A percentile compares a stretch with the other conserved stretches of the same genome.
phyloP scores from a whole-genome alignment of 92 coral and sea anemone species.

The Pocillopora meandrina region DNA sequence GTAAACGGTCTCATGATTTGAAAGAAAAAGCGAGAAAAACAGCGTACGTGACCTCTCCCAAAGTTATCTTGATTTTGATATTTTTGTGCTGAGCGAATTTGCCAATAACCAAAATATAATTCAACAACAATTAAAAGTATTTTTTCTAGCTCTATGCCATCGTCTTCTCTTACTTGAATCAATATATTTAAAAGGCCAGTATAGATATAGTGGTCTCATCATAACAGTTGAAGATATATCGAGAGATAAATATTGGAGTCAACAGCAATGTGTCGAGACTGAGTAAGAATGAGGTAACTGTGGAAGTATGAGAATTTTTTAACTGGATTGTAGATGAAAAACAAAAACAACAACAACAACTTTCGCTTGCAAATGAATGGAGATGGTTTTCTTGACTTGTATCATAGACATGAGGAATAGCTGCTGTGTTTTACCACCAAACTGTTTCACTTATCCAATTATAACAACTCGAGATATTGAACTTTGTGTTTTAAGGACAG shows the following conservation, averaged over 20 bases:
- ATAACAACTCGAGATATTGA: not conserved
- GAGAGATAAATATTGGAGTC: not conserved
- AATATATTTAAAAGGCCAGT: constrained; percentile 8
- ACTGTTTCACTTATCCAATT: not conserved
- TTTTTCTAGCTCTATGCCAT: not conserved
- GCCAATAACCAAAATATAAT: not conserved
- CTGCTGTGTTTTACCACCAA: not conserved
- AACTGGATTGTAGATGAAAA: not conserved
- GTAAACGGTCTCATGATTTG: not conserved
- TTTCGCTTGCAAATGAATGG: too few relatives aligned
- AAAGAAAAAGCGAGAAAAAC: not conserved
- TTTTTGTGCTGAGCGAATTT: constrained; percentile 16
- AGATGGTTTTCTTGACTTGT: too few relatives aligned
- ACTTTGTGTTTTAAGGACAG: not conserved
- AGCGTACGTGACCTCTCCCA: not conserved
- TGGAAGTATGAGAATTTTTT: not conserved
- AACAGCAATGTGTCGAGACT: not conserved
- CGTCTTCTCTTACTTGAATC: constrained; percentile 1
- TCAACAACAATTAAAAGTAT: constrained; percentile 9
- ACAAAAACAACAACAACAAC: not conserved
- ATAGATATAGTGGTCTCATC: not conserved
- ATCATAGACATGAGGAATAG: not conserved
- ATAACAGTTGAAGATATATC: not conserved
- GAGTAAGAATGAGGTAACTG: not conserved
- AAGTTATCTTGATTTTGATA: not conserved